Conservation (phyloP, 2,888 invertebrate species). For the Chalcosyrphus nemorum region DNA sequence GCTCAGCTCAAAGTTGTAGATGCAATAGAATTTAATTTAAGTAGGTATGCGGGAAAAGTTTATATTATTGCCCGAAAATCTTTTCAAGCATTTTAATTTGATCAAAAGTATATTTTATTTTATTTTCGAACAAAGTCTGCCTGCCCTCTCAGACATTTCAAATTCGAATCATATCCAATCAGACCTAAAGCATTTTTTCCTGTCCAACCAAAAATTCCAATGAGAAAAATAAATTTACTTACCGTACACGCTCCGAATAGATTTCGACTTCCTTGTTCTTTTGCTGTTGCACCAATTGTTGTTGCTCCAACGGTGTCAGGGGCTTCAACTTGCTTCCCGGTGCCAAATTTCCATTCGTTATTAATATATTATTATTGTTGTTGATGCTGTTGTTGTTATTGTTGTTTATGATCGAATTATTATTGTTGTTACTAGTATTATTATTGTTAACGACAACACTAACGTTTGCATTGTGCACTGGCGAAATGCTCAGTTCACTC, state of each 20-base stretch:
- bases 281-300: constrained; percentile 82
- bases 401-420: too few relatives aligned
- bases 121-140: too few relatives aligned
- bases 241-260: constrained; percentile 91
- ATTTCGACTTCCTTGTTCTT: constrained; percentile 91
- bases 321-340: constrained; percentile 75
- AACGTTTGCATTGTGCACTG: constrained; percentile 75
- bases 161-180: background rate
- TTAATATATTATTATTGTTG: constrained; percentile 41
- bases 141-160: too few relatives aligned
- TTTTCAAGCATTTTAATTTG: too few relatives aligned
- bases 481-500: constrained; percentile 83
- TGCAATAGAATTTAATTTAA: too few relatives aligned
- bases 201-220: background rate
- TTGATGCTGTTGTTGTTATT: constrained; percentile 68
- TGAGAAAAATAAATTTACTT: constrained; percentile 81
- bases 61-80: too few relatives aligned
- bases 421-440: constrained; percentile 61
- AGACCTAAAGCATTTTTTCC: background rate
- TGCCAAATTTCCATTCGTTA: constrained; percentile 63
- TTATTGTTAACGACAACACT: constrained; percentile 51
- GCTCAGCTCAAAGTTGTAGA: too few relatives aligned
- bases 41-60: too few relatives aligned
- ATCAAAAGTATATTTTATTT: too few relatives aligned
- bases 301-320: constrained; percentile 77